Percentiles rank a stretch among this genome's conserved stretches.
phyloP scores from a whole-genome alignment of 2,113 vertebrate species.

The Myxocyprinus asiaticus region DNA sequence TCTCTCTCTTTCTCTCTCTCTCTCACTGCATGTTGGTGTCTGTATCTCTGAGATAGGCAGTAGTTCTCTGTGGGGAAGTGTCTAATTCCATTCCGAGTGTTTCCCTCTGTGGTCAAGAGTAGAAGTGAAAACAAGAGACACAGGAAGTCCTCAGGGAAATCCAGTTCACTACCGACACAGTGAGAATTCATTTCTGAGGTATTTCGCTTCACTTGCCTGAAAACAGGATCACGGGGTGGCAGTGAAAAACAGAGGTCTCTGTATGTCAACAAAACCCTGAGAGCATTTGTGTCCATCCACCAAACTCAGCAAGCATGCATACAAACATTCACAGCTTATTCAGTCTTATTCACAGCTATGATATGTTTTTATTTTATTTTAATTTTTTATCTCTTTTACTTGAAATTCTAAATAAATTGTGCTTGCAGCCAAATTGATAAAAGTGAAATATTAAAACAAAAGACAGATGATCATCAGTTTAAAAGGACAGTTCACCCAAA shows the following conservation, averaged over 20 bases:
- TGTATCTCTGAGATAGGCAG: not conserved
- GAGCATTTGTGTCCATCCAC: constrained; percentile 22
- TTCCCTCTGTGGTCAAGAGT: constrained; percentile 45
- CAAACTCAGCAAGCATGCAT: not conserved
- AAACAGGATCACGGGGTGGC: constrained; percentile 34
- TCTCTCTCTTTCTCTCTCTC: constrained; percentile 13
- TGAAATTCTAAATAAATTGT: constrained; percentile 14
- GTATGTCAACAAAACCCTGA: constrained; percentile 47
- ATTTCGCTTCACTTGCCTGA: constrained; percentile 40
- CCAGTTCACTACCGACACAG: constrained; percentile 37
- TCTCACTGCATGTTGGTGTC: not conserved
- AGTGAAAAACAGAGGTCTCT: constrained; percentile 38
- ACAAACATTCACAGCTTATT: not conserved
- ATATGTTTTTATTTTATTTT: no score
- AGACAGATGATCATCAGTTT: no score
- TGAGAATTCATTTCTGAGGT: constrained; percentile 45
- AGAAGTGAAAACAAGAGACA: constrained; percentile 37
- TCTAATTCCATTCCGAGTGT: constrained; percentile 36
- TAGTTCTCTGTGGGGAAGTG: constrained; percentile 24
- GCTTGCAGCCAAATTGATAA: not conserved
- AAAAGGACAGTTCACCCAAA: no score
- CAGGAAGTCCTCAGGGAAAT: constrained; percentile 40
- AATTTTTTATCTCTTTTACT: not conserved
- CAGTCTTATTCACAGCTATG: no score
- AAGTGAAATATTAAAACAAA: no score